These are phyloP conservation scores for Callitettix versicolor DNA, from an alignment of 1,140 invertebrate species.

Conservation along the genomic window DNA sequence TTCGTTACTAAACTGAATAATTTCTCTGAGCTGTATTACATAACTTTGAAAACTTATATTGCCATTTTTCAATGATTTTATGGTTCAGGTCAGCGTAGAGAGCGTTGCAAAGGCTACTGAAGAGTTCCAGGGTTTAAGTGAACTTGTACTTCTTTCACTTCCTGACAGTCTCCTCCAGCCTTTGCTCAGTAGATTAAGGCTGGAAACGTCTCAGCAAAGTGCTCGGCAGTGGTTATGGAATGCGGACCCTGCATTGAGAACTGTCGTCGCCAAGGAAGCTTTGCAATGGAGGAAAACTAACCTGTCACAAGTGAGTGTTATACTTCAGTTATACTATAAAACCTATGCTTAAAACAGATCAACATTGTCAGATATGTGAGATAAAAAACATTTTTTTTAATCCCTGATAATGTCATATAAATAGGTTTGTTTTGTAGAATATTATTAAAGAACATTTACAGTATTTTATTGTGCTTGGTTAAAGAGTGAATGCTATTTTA, in stretches of 20 bases:
- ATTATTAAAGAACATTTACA: background rate
- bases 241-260: constrained; percentile 60
- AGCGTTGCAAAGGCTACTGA: constrained; percentile 54
- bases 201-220: constrained; percentile 28
- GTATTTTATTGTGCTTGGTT: background rate
- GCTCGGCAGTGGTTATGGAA: constrained; percentile 60
- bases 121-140: constrained; percentile 58
- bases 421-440: background rate
- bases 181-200: constrained; percentile 49
- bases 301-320: constrained; percentile 43
- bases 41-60: background rate
- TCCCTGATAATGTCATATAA: background rate
- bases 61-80: no score
- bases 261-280: constrained; percentile 76
- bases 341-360: background rate
- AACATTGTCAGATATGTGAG: background rate
- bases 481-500: no score
- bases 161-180: constrained; percentile 66
- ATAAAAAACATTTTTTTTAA: background rate
- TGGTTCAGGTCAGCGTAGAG: constrained; percentile 46
- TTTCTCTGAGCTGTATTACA: background rate
- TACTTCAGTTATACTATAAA: background rate
- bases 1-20: no score
- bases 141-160: constrained; percentile 63
- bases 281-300: constrained; percentile 59